These are phyloP conservation scores for Lycocerus yunnanus DNA, from an alignment of 2,888 invertebrate species.

Conservation along the genomic window DNA sequence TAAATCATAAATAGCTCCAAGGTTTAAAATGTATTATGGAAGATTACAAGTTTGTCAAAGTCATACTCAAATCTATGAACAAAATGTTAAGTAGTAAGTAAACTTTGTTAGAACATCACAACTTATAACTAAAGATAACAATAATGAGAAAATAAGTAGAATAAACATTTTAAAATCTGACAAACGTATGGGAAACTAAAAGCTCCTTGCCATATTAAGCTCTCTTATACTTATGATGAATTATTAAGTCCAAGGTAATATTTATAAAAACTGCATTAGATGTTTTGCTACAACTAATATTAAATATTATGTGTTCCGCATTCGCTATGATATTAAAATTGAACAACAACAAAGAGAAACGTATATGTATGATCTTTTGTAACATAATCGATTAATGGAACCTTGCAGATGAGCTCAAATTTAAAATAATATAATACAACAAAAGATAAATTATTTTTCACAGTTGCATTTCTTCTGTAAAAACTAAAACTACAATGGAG, in stretches of 20 bases:
- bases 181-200: not conserved
- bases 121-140: not conserved
- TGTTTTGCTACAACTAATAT: not conserved
- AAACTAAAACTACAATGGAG: no score
- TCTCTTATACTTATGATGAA: not conserved
- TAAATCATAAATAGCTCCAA: constrained; percentile 27
- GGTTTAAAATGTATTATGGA: constrained; percentile 14
- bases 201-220: not conserved
- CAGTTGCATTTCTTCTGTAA: no score
- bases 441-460: no score
- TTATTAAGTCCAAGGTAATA: not conserved
- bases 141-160: not conserved
- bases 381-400: no score
- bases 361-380: no score
- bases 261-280: not conserved
- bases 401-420: no score
- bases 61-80: constrained; percentile 20
- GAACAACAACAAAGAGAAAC: no score
- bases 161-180: not conserved
- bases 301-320: not conserved
- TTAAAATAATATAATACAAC: no score
- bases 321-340: not conserved
- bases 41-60: constrained; percentile 21
- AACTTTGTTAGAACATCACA: constrained; percentile 5
- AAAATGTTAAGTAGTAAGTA: constrained; percentile 13